These are phyloP conservation scores for Drosophila sordidula DNA, from an alignment of 2,888 invertebrate species.

Conservation along the genomic window DNA sequence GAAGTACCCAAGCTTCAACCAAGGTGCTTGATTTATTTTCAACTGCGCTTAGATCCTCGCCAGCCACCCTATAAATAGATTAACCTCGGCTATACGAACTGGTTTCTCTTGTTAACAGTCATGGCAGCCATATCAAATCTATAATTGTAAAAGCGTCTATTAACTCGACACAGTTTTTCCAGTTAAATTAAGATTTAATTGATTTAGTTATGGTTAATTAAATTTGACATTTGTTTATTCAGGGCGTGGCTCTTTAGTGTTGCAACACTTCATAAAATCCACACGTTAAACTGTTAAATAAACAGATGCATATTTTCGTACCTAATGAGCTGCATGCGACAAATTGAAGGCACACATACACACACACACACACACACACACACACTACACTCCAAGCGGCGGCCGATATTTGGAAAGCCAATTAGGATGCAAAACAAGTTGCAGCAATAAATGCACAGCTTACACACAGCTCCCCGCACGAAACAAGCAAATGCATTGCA, in stretches of 20 bases:
- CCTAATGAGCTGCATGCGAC: constrained; percentile 62
- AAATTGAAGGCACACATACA: constrained; percentile 47
- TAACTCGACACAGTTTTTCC: not conserved
- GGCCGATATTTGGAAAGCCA: constrained; percentile 41
- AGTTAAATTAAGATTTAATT: constrained; percentile 1
- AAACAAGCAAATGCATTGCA: constrained; percentile 37
- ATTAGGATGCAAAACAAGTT: constrained; percentile 80
- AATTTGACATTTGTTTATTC: constrained; percentile 3
- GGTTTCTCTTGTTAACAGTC: too few species aligned
- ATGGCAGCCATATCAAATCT: not conserved
- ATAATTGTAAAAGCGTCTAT: not conserved
- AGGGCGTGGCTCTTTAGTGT: not conserved
- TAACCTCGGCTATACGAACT: too few species aligned
- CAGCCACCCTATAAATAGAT: too few species aligned
- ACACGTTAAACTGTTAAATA: constrained; percentile 37
- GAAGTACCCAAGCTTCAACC: too few species aligned
- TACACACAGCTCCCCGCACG: constrained; percentile 24
- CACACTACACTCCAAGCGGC: not conserved
- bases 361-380: not conserved
- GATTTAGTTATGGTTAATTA: not conserved
- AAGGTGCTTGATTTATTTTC: too few species aligned
- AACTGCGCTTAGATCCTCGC: too few species aligned
- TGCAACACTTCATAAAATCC: constrained; percentile 31
- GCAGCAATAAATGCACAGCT: constrained; percentile 68
- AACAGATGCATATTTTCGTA: constrained; percentile 38